Base-by-base conservation (phyloP, 2,888 invertebrate genomes). In the Leuctra nigra region DNA sequence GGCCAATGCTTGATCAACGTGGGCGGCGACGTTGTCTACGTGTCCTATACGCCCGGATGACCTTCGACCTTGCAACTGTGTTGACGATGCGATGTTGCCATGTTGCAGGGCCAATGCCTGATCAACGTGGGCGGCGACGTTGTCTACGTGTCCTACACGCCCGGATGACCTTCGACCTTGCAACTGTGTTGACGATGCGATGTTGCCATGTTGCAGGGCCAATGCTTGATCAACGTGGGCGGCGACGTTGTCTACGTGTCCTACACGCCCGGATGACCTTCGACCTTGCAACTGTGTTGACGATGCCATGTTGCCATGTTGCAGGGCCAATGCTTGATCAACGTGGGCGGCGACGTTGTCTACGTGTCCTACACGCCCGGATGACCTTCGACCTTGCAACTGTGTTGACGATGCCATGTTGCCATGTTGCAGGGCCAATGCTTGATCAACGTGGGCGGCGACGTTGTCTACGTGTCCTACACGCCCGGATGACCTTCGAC, bases 101-200 rank as follows among this genome's bases (percentile, higher is more conserved):
- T 63, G 63, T 81, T 80, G 36, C 80, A 96, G 94, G 93, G 92
- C 57, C 96, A 97, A 74, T 96, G 95, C 75, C 79, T 97, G 60
- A 86, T 97, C 61, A 95, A 94, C 64, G 91, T 97, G 11, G 94
- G 94, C 46, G 97, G 97, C 1, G 97, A 97, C 73, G 93, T 91
- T 2, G 94, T 95, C 2, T 83, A 81, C 64, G 86, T 88, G 13
- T 83, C 87, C 11, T 89, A 90, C 71, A 47, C 16, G 25, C n/a
- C n/a, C 13, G 47, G 47, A 16, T 47, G 47, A 47, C 25, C 29
- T n/a, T n/a, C n/a, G n/a, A n/a, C n/a, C n/a, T n/a, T n/a, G n/a
- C n/a, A n/a, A n/a, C n/a, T n/a, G n/a, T n/a, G n/a, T n/a, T n/a
- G n/a, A n/a, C n/a, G n/a, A n/a, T n/a, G n/a, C n/a, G n/a, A n/a